Evolutionary conservation across 1,140 invertebrate species (phyloP).

Genomic region (Brachionus rotundiformis): DNA sequence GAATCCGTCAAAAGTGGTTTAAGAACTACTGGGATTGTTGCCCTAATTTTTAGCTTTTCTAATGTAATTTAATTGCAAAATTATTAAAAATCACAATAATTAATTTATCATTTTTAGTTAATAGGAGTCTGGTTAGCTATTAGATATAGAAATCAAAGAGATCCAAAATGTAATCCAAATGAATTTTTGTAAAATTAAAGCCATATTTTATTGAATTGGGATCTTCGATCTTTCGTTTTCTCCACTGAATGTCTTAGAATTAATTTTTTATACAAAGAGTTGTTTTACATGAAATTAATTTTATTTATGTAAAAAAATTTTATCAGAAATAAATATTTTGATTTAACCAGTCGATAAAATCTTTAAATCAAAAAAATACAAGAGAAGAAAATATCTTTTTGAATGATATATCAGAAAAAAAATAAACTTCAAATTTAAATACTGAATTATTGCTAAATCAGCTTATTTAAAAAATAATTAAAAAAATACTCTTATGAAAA

Average conservation of each 20-base stretch:
- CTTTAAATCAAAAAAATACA: too few relatives aligned
- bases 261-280: background rate
- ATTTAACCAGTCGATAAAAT: too few relatives aligned
- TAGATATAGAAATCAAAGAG: constrained; percentile 93
- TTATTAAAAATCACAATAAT: background rate
- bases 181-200: constrained; percentile 73
- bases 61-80: constrained; percentile 73
- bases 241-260: constrained; percentile 53
- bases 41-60: constrained; percentile 93
- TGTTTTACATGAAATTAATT: background rate
- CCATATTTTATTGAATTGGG: background rate
- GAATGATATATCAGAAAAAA: too few relatives aligned
- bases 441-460: too few relatives aligned
- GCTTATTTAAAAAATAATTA: too few relatives aligned
- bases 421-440: too few relatives aligned
- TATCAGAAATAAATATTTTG: background rate
- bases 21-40: constrained; percentile 83
- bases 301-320: background rate
- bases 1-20: constrained; percentile 82
- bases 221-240: constrained; percentile 14
- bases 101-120: constrained; percentile 73
- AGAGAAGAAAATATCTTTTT: too few relatives aligned
- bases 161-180: constrained; percentile 88
- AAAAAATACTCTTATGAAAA: too few relatives aligned
- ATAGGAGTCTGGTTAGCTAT: constrained; percentile 94